A percentile compares a stretch with the other conserved stretches of the same genome.
These are phyloP conservation scores for Caenorhabditis zanzibari DNA, from an alignment of 2,888 invertebrate species.

Conservation along the genomic window DNA sequence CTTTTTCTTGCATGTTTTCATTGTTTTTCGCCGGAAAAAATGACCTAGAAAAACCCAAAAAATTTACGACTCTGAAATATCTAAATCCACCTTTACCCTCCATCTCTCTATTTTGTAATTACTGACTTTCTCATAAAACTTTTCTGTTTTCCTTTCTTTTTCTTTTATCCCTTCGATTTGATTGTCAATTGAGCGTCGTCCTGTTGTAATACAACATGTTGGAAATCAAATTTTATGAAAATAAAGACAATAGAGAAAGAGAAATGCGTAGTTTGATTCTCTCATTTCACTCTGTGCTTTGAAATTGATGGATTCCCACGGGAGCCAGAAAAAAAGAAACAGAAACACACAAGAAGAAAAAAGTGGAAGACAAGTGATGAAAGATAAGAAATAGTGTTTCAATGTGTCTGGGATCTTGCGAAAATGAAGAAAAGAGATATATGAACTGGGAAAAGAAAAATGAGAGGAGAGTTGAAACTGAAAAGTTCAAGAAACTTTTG, in stretches of 20 bases:
- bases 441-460: neutral
- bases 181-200: conserved; percentile 18
- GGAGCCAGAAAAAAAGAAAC: neutral
- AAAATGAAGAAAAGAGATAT: neutral
- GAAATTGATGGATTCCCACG: conserved; percentile 54
- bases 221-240: conserved; percentile 28
- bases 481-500: no score
- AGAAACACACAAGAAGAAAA: conserved; percentile 5
- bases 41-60: neutral
- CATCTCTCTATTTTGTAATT: conserved; percentile 1
- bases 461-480: no score
- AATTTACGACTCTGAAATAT: neutral
- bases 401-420: neutral
- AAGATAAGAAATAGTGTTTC: conserved; percentile 34
- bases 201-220: conserved; percentile 38
- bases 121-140: conserved; percentile 1
- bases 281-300: conserved; percentile 15
- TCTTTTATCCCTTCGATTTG: neutral
- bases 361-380: conserved; percentile 39
- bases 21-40: neutral
- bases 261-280: conserved; percentile 46
- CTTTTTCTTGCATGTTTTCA: conserved; percentile 3
- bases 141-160: neutral
- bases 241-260: no score
- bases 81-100: neutral